phyloP scores from a whole-genome alignment of 2,888 invertebrate genomes.

The Lasioglossum vierecki region DNA sequence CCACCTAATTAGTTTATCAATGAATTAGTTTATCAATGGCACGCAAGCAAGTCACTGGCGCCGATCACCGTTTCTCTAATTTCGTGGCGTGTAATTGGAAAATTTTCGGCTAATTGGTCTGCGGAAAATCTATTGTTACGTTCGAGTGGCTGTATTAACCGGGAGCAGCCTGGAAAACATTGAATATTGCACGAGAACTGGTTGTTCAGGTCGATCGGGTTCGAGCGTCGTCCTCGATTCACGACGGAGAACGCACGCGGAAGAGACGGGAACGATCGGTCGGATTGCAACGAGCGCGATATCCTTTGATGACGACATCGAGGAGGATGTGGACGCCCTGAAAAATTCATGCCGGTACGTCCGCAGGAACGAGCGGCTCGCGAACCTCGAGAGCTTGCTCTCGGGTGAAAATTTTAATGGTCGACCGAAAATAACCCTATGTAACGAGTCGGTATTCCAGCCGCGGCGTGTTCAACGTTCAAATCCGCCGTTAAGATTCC shows the following conservation, averaged over 20 bases:
- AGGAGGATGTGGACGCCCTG: not conserved
- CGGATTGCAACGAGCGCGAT: not conserved
- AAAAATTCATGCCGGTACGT: not conserved
- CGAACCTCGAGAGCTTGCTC: not conserved
- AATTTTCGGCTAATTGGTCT: not conserved
- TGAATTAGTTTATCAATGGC: too few relatives aligned
- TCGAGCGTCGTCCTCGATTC: not conserved
- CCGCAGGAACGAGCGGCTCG: not conserved
- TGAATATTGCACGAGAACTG: not conserved
- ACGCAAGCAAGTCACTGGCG: too few relatives aligned
- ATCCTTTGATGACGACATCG: not conserved
- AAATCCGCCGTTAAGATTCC: slow-evolving; percentile 55
- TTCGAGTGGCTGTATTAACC: not conserved
- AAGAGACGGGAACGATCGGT: not conserved
- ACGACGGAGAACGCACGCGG: not conserved
- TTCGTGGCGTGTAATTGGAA: too few relatives aligned
- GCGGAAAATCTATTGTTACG: not conserved
- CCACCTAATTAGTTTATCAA: too few relatives aligned
- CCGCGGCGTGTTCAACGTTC: slow-evolving; percentile 48
- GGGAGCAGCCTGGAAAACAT: not conserved
- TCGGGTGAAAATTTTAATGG: slow-evolving; percentile 54
- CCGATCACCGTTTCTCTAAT: too few relatives aligned
- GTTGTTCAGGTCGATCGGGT: not conserved
- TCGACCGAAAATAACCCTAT: slow-evolving; percentile 51
- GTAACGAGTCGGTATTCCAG: slow-evolving; percentile 57